Evolutionary conservation across 2,888 invertebrate species (phyloP), one percentile per base, ranked within the genome.

Genomic region (Morpho helenor): DNA sequence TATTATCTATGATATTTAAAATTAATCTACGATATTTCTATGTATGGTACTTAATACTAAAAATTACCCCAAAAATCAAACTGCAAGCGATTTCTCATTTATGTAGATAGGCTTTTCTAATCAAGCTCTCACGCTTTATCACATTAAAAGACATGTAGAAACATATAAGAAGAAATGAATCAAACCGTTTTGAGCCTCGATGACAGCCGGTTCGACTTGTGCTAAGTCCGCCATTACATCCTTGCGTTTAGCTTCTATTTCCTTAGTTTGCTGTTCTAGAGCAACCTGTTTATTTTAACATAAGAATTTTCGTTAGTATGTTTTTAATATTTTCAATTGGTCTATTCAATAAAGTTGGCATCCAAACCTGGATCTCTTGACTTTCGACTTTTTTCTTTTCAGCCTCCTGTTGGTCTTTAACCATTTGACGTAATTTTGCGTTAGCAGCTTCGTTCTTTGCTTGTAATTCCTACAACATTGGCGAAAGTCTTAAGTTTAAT

Each of bases 391-490:
- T 99, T 88, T 99, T 98, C 91, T 98, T 97, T 82, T 99, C 99
- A 2, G 99, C 99, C 83, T 99, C 99, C 76, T 99, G 99, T 82
- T 99, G 99, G 87, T 99, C 98, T 91, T 98, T 98, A 51, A 99
- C 97, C 99, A 99, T 99, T 84, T 99, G 99, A 68, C 97, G 95
- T 52, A 99, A 92, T 87, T 99, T 99, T n/a, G 97, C 97, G 83
- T 99, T 99, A 54, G 99, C 99, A 2, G 99, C 98, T 79, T 98
- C 98, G 79, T 99, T 99, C 91, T 99, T 99, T 47, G 97, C 97
- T 92, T 98, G 98, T 23, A 97, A 84, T 85, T 97, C 96, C 93
- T 94, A 56, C 23, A 63, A 66, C 7, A 52, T 52, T 47, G 16
- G 7, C 39, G 16, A 50, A 49, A 16, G 23, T 45, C 51, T 49